Evolutionary conservation across 2,113 vertebrate species (phyloP).

Genomic region (Cyprinodon variegatus): DNA sequence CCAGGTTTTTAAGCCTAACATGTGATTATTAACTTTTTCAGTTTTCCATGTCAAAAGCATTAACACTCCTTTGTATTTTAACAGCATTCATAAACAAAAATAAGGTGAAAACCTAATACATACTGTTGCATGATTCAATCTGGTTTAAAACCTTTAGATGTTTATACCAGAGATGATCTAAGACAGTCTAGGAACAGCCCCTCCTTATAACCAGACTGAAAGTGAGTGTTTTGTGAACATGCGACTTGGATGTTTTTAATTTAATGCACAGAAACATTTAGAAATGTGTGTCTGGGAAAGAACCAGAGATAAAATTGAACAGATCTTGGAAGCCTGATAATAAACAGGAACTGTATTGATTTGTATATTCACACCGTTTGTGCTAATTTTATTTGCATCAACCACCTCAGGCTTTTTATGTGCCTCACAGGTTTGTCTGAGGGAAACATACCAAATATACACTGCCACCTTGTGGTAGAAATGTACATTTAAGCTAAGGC

Average conservation of each 20-base stretch:
- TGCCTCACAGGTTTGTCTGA: conserved; percentile 36
- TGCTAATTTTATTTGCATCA: background rate
- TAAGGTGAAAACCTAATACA: no score
- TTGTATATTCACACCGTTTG: background rate
- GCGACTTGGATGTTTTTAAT: background rate
- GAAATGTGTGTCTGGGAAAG: background rate
- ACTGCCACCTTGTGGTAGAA: background rate
- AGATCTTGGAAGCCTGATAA: background rate
- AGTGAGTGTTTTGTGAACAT: background rate
- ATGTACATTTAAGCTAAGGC: background rate
- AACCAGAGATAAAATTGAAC: no score
- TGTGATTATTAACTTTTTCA: no score
- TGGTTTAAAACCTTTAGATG: no score
- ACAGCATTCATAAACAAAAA: background rate
- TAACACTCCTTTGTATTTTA: background rate
- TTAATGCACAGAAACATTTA: background rate
- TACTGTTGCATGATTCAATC: background rate
- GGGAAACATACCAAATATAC: background rate
- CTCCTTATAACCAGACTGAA: background rate
- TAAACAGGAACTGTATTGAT: background rate
- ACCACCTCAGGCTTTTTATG: background rate
- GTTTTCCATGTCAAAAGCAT: background rate
- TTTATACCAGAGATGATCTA: background rate
- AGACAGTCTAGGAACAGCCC: background rate
- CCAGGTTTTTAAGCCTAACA: no score